A percentile compares a stretch with the other conserved stretches of the same genome.
Conservation (phyloP, 1,140 invertebrate species). For the Pachyrhynchus sulphureomaculatus region DNA sequence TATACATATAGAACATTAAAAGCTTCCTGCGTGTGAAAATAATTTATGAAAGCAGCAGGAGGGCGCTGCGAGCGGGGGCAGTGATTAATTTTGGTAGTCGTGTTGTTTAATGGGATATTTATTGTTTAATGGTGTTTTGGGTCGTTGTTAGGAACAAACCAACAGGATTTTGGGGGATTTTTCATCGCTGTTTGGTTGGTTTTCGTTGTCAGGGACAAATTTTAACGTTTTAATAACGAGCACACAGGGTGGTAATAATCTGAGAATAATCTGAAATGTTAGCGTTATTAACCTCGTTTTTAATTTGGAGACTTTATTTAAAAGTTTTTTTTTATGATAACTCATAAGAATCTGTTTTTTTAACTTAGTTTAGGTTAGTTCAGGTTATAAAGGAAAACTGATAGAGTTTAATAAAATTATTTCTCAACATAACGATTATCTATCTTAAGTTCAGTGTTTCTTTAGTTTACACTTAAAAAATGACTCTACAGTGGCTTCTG, state of each 20-base stretch:
- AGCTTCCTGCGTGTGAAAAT: conserved; percentile 35
- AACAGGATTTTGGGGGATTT: not conserved
- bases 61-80: conserved; percentile 28
- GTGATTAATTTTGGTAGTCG: conserved; percentile 33
- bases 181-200: not conserved
- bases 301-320: too few relatives aligned
- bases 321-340: too few relatives aligned
- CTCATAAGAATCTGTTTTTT: too few relatives aligned
- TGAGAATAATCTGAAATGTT: too few relatives aligned
- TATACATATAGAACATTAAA: conserved; percentile 19
- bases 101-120: conserved; percentile 30
- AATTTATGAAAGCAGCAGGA: conserved; percentile 34
- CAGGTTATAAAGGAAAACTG: too few relatives aligned
- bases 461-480: too few relatives aligned
- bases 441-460: too few relatives aligned
- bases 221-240: conserved; percentile 5
- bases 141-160: conserved; percentile 12
- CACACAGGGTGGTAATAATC: not conserved
- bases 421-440: too few relatives aligned
- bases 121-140: conserved; percentile 25
- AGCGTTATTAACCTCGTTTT: not conserved
- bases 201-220: not conserved
- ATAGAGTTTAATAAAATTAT: too few relatives aligned
- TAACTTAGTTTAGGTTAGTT: too few relatives aligned
- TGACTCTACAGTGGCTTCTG: too few relatives aligned